phyloP scores from a whole-genome alignment of 64 coral and sea anemone genomes.

The Catalaphyllia jardinei region DNA sequence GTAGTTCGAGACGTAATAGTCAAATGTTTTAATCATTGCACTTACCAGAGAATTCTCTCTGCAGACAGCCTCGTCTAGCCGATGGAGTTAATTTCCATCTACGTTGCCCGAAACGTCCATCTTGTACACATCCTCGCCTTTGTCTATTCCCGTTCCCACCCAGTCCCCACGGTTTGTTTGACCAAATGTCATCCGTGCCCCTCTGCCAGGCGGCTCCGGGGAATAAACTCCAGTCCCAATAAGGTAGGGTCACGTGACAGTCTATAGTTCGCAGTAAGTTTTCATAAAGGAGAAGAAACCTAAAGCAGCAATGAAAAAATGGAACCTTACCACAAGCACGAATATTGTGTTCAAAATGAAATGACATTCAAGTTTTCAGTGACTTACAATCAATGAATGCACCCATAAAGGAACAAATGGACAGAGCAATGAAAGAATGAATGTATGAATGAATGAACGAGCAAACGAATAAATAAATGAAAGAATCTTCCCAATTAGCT shows the following conservation, averaged over 20 bases:
- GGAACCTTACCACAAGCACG: not conserved
- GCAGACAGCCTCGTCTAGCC: slow-evolving; percentile 42
- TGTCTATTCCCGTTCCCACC: slow-evolving; percentile 53
- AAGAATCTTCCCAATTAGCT: no score
- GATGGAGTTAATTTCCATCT: slow-evolving; percentile 57
- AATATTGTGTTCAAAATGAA: no score
- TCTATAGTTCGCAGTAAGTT: slow-evolving; percentile 60
- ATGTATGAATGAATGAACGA: no score
- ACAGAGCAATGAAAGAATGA: no score
- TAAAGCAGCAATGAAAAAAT: not conserved
- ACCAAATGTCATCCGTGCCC: slow-evolving; percentile 56
- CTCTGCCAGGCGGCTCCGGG: slow-evolving; percentile 30
- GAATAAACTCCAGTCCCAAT: slow-evolving; percentile 82
- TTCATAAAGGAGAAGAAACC: slow-evolving; percentile 53
- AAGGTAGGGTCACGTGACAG: slow-evolving; percentile 68
- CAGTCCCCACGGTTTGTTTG: slow-evolving; percentile 48
- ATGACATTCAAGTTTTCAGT: no score
- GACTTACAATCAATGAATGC: no score
- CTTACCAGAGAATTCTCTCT: slow-evolving; percentile 56
- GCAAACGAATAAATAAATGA: no score
- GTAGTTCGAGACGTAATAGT: no score
- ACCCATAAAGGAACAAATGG: no score
- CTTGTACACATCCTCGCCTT: slow-evolving; percentile 32
- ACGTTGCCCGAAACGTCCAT: slow-evolving; percentile 37
- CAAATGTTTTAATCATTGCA: not conserved